phyloP scores from a whole-genome alignment of 2,888 invertebrate species.

The Ichneumon xanthorius region DNA sequence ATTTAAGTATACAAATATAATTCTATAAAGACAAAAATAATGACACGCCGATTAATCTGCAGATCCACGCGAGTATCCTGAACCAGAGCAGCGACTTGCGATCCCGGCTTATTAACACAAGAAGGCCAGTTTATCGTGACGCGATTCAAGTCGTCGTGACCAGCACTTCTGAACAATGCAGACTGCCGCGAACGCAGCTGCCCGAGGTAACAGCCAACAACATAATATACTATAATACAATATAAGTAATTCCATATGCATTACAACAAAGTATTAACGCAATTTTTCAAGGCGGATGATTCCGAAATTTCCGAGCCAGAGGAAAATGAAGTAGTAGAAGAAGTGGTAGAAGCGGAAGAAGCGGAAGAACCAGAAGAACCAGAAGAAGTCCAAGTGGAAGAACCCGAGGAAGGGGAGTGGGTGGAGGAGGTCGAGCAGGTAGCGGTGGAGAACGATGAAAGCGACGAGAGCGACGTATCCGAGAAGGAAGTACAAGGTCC shows the following conservation, averaged over 20 bases:
- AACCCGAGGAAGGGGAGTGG: slow-evolving; percentile 71
- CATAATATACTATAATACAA: not conserved
- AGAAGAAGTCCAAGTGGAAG: slow-evolving; percentile 70
- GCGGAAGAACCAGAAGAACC: slow-evolving; percentile 72
- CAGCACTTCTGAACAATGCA: slow-evolving; percentile 70
- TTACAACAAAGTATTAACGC: not conserved
- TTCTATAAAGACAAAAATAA: not conserved
- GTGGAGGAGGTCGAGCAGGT: slow-evolving; percentile 72
- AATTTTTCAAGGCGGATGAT: slow-evolving; percentile 66
- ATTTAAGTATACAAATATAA: not conserved
- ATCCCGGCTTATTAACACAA: slow-evolving; percentile 74
- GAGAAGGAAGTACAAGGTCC: slow-evolving; percentile 87
- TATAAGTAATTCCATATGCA: not conserved
- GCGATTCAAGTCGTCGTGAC: slow-evolving; percentile 82
- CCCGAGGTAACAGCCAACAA: slow-evolving; percentile 22
- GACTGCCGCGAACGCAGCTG: not conserved
- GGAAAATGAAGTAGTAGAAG: slow-evolving; percentile 68
- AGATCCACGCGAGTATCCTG: slow-evolving; percentile 38
- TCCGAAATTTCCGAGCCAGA: slow-evolving; percentile 71
- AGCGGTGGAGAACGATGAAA: slow-evolving; percentile 73
- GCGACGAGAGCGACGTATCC: slow-evolving; percentile 77
- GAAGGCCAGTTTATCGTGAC: slow-evolving; percentile 73
- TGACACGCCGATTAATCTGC: not conserved
- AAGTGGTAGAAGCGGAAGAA: slow-evolving; percentile 71
- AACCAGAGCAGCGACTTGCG: slow-evolving; percentile 76